phyloP scores from a whole-genome alignment of 2,797 vertebrate species.

The Arrhamphus sclerolepis region DNA sequence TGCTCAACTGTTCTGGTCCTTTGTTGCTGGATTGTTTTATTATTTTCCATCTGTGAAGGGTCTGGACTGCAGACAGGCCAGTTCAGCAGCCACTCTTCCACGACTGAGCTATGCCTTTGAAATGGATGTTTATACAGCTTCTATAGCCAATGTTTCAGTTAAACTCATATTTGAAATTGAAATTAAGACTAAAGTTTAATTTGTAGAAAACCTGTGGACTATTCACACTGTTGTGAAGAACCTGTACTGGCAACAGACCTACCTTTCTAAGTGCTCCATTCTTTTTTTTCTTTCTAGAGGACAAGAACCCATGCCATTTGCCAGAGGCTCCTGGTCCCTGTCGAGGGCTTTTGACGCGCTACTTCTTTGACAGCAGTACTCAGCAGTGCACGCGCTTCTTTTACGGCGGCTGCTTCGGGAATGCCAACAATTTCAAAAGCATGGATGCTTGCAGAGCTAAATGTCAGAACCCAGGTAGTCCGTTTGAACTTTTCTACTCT shows the following conservation, averaged over 20 bases:
- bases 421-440: slow-evolving; percentile 89
- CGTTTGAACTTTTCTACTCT: slow-evolving; percentile 6
- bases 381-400: slow-evolving; percentile 84
- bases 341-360: slow-evolving; percentile 83
- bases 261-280: background rate
- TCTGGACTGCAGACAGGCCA: too few relatives aligned
- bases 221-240: too few relatives aligned
- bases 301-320: slow-evolving; percentile 85
- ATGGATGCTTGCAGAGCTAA: slow-evolving; percentile 80
- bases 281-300: slow-evolving; percentile 49
- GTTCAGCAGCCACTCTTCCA: too few relatives aligned
- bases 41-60: too few relatives aligned
- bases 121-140: too few relatives aligned
- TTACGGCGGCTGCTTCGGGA: slow-evolving; percentile 93
- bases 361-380: slow-evolving; percentile 82
- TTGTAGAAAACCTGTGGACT: too few relatives aligned
- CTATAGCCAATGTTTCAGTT: too few relatives aligned
- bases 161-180: too few relatives aligned
- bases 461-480: slow-evolving; percentile 80
- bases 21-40: too few relatives aligned
- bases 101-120: too few relatives aligned
- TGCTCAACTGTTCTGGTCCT: too few relatives aligned
- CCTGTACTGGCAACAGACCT: slow-evolving; percentile 1
- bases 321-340: slow-evolving; percentile 86
- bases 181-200: too few relatives aligned